Evolutionary conservation across 2,888 invertebrate species (phyloP).

Genomic region (Lordiphosa andalusiaca): DNA sequence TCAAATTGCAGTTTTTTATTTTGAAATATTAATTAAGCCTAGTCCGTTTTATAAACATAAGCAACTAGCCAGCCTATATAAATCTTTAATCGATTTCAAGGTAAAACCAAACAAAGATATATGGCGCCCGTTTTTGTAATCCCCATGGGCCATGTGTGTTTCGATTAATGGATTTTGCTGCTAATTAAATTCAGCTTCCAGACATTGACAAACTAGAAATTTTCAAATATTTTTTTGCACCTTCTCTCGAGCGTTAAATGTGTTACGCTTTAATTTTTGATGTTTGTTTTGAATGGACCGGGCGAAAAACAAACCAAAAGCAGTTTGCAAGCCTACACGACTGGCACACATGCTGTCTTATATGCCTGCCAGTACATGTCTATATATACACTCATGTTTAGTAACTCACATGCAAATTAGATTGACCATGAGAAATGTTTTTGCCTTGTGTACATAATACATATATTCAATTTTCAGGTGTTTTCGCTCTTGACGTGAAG

Average conservation of each 20-base stretch:
- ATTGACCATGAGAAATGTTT: conserved; percentile 69
- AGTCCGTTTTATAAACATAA: not conserved
- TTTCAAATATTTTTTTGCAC: too few species aligned
- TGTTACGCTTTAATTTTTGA: too few species aligned
- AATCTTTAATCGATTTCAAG: conserved; percentile 8
- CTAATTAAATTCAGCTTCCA: too few species aligned
- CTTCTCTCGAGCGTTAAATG: too few species aligned
- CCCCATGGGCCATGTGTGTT: not conserved
- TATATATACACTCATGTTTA: conserved; percentile 13
- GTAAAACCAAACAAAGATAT: conserved; percentile 4
- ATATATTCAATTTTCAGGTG: conserved; percentile 8
- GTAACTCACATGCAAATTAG: conserved; percentile 59
- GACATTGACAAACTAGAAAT: too few species aligned
- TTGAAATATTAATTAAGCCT: conserved; percentile 8
- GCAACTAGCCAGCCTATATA: not conserved
- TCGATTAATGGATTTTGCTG: too few species aligned
- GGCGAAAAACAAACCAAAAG: not conserved
- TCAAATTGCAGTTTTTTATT: conserved; percentile 40
- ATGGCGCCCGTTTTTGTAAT: conserved; percentile 7
- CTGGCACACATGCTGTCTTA: conserved; percentile 9
- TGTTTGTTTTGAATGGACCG: too few species aligned
- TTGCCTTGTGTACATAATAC: conserved; percentile 29
- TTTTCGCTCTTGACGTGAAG: not conserved
- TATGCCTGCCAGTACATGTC: not conserved
- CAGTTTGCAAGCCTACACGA: conserved; percentile 8